Evolutionary conservation across 2,113 vertebrate genomes (phyloP).

Genomic region (Cairina moschata): DNA sequence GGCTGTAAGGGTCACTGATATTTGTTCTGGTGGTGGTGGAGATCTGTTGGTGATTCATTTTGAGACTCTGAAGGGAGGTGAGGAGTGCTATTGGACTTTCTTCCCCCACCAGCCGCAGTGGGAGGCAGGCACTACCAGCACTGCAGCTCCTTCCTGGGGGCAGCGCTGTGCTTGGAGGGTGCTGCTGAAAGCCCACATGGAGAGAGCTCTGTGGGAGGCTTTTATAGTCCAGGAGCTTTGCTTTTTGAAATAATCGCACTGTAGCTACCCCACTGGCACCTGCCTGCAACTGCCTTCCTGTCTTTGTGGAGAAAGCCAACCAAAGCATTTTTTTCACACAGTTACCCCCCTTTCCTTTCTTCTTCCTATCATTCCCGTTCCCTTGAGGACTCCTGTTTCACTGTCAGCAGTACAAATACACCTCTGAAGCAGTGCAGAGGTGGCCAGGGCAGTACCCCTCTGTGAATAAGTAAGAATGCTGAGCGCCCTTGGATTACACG

Average conservation of each 20-base stretch:
- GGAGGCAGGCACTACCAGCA: not conserved
- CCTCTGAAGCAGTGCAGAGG: not conserved
- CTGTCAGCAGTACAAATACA: not conserved
- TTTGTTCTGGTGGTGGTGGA: not conserved
- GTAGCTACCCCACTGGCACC: accelerated
- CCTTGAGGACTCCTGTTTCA: not conserved
- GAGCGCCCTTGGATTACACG: conserved; percentile 38
- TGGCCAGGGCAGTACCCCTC: not conserved
- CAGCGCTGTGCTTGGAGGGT: not conserved
- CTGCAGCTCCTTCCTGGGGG: not conserved
- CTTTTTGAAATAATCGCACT: not conserved
- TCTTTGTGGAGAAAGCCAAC: not conserved
- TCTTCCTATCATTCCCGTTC: not conserved
- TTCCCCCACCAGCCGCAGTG: not conserved
- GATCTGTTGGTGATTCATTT: not conserved
- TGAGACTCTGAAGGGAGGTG: not conserved
- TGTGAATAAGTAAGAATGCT: not conserved
- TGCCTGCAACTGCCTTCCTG: not conserved
- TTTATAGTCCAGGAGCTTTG: not conserved
- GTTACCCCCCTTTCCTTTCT: not conserved
- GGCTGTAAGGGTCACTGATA: not conserved
- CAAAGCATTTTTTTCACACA: not conserved
- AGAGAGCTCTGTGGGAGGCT: not conserved
- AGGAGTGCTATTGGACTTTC: not conserved
- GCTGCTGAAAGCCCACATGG: not conserved